Evolutionary conservation across 2,888 invertebrate genomes (phyloP), one percentile per base, ranked within the genome.

Genomic region (Plagiodera versicolora): DNA sequence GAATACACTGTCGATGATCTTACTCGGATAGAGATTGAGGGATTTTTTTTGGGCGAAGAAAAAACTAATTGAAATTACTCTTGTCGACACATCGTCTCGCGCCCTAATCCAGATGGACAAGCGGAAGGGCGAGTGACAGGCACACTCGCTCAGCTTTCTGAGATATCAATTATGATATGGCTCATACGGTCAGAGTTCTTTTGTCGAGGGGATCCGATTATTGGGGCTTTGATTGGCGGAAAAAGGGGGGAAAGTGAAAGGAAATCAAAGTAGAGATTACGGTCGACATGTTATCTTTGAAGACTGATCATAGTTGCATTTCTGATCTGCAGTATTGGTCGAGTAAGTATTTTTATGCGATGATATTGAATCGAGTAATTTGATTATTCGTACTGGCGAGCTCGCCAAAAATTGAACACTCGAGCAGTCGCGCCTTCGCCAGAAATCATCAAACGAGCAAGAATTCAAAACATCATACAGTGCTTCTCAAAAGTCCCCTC

Each of bases 111-210:
- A 49, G 48, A 58, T 48, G 58, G 58, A 58, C 58, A 24, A 11
- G 14, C 39, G 14, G 14, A 14, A 39, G 39, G 39, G 39, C 39
- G 2, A 11, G 39, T 39, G 39, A 39, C 39, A 4, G 11, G 39
- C 39, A 39, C 39, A 39, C 39, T n/a, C 39, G 39, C 39, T 39
- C 39, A 39, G 14, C 39, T 11, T 14, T 39, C 39, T 39, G 66
- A 70, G 72, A 72, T 72, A 72, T 71, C 70, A 72, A 72, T 72
- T 72, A 72, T 71, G 72, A 71, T 70, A 39, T 14, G 67, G 65
- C 66, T 65, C 54, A 32, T 11, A 32, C 51, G 67, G 63, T 54
- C 53, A 59, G 57, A 58, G 58, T 63, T 63, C 66, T 61, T 64
- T 69, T 67, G 65, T 66, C 59, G 64, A 32, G 63, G 39, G 64